These are phyloP conservation scores for Cryptosula pallasiana DNA, from an alignment of 2,888 invertebrate species.

Conservation along the genomic window DNA sequence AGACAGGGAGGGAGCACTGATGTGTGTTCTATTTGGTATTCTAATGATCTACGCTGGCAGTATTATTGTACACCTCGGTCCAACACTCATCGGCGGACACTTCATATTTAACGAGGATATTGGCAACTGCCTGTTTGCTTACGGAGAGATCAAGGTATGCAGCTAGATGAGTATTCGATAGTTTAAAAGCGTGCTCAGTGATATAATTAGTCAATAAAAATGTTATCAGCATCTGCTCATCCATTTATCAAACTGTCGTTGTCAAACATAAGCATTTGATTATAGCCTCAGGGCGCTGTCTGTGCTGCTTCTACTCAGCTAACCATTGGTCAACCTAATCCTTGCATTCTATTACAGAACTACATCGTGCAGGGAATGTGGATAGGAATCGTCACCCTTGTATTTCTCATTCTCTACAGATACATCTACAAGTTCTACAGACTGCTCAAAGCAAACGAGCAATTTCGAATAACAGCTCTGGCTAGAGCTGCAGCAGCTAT, in stretches of 20 bases:
- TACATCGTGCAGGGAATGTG: conserved; percentile 53
- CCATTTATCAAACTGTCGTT: too few relatives aligned
- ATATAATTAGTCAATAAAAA: too few relatives aligned
- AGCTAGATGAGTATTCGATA: too few relatives aligned
- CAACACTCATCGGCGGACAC: conserved; percentile 52
- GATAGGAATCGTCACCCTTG: conserved; percentile 49
- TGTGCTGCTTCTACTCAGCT: too few relatives aligned
- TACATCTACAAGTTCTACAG: conserved; percentile 49
- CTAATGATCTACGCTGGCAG: conserved; percentile 51
- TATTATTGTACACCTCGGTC: conserved; percentile 51
- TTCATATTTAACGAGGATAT: conserved; percentile 50
- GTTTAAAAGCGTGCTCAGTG: too few relatives aligned
- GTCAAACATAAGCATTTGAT: too few relatives aligned
- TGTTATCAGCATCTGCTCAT: too few relatives aligned
- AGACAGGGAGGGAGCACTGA: conserved; percentile 43
- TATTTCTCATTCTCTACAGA: conserved; percentile 43
- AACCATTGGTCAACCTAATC: too few relatives aligned
- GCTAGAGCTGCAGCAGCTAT: conserved; percentile 14
- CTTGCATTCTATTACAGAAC: too few relatives aligned
- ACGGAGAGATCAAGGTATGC: conserved; percentile 41
- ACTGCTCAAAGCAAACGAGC: conserved; percentile 47
- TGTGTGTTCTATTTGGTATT: conserved; percentile 51
- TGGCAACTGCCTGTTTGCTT: conserved; percentile 50
- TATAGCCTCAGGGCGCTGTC: too few relatives aligned
- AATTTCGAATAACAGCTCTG: conserved; percentile 30